Percentiles rank a stretch among this genome's conserved stretches.
phyloP scores from a whole-genome alignment of 2,797 vertebrate genomes.

The Hozukius guyotensis region DNA sequence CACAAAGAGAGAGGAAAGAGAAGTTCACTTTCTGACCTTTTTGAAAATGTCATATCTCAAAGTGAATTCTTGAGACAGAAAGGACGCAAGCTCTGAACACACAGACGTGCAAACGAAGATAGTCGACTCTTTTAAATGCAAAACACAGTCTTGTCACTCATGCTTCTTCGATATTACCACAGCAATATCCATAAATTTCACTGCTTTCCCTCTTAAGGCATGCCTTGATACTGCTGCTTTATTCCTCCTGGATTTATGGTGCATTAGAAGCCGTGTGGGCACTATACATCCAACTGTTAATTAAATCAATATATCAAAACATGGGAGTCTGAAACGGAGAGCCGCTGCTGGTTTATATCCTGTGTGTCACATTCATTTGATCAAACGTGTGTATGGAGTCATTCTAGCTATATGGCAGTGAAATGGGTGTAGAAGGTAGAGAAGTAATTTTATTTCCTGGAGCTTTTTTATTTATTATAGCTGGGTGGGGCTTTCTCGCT shows the following conservation, averaged over 20 bases:
- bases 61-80: conserved; percentile 12
- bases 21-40: conserved; percentile 54
- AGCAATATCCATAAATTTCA: conserved; percentile 15
- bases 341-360: conserved; percentile 10
- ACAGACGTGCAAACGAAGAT: background rate
- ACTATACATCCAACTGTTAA: conserved; percentile 4
- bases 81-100: background rate
- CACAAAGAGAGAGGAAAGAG: background rate
- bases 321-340: background rate
- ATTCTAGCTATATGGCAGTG: background rate
- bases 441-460: background rate
- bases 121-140: background rate
- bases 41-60: conserved; percentile 47
- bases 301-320: conserved; percentile 52
- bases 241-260: conserved; percentile 42
- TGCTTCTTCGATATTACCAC: background rate
- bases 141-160: conserved; percentile 11
- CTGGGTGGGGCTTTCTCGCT: background rate
- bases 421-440: background rate
- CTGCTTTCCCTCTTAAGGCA: conserved; percentile 12
- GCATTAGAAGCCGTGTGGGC: conserved; percentile 18
- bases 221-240: background rate
- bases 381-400: conserved; percentile 12
- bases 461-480: conserved; percentile 16
- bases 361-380: conserved; percentile 21